Conservation (phyloP, 2,113 vertebrate genomes). For the Labeo rohita region DNA sequence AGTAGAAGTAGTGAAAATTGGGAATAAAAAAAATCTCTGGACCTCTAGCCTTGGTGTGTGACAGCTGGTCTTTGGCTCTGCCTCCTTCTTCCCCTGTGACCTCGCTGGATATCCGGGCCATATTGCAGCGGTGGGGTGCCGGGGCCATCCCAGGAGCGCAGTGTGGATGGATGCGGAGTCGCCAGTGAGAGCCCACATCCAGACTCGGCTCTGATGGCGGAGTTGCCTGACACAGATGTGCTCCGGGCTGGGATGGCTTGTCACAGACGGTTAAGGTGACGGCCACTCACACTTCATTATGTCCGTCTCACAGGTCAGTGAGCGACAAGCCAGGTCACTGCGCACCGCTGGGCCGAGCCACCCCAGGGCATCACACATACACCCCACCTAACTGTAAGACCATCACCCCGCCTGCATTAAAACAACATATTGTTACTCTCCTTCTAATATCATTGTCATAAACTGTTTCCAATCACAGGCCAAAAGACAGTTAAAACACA, state of each 20-base stretch:
- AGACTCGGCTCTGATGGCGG: conserved; percentile 66
- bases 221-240: conserved; percentile 94
- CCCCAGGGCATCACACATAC: conserved; percentile 73
- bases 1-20: not conserved
- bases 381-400: conserved; percentile 37
- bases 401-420: conserved; percentile 22
- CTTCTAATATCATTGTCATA: conserved; percentile 9
- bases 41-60: conserved; percentile 17
- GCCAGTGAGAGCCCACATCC: conserved; percentile 1
- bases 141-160: conserved; percentile 18
- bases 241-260: conserved; percentile 86
- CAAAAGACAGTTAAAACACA: not conserved
- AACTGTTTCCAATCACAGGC: not conserved
- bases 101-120: conserved; percentile 4
- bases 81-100: not conserved
- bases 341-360: conserved; percentile 80
- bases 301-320: conserved; percentile 98
- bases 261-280: conserved; percentile 96
- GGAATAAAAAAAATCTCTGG: not conserved
- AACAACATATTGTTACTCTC: conserved; percentile 15
- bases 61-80: conserved; percentile 45
- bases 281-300: conserved; percentile 99
- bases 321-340: conserved; percentile 95
- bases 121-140: conserved; percentile 19
- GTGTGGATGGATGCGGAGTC: not conserved